These are phyloP conservation scores for Diceros bicornis DNA, from an alignment of 2,797 vertebrate species.

Conservation along the genomic window DNA sequence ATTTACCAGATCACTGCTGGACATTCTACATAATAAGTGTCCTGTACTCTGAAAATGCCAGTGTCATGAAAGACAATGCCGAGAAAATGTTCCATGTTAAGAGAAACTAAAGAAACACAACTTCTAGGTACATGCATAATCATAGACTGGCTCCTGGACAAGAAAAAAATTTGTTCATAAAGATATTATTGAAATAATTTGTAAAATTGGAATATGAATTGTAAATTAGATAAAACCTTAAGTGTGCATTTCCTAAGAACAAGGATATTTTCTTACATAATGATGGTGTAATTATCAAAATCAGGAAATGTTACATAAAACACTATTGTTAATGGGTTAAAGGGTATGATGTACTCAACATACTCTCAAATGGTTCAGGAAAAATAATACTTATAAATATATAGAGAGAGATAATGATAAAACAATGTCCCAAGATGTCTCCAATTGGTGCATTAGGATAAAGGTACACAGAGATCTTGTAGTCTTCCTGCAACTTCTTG, in stretches of 20 bases:
- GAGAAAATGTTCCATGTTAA: constrained; percentile 27
- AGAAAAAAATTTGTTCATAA: not conserved
- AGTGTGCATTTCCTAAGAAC: not conserved
- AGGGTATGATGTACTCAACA: not conserved
- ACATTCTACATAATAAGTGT: constrained; percentile 32
- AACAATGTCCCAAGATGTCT: not conserved
- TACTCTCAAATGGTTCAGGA: constrained; percentile 18
- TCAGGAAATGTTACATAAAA: constrained; percentile 32
- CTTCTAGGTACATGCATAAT: not conserved
- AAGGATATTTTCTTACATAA: constrained; percentile 37
- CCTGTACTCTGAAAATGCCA: constrained; percentile 42
- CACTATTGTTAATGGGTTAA: constrained; percentile 15
- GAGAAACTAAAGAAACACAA: constrained; percentile 23
- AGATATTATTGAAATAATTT: not conserved
- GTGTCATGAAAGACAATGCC: not conserved
- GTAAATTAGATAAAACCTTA: constrained; percentile 33
- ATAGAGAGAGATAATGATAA: not conserved
- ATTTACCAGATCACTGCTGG: not conserved
- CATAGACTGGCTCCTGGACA: not conserved
- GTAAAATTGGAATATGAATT: constrained; percentile 53
- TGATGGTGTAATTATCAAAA: constrained; percentile 16
- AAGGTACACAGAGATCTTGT: not conserved
- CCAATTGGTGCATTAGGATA: not conserved
- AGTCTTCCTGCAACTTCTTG: not conserved
- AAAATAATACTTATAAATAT: constrained; percentile 13